Evolutionary conservation across 2,888 invertebrate genomes (phyloP), one percentile per base, ranked within the genome.

Genomic region (Luffia ferchaultella): DNA sequence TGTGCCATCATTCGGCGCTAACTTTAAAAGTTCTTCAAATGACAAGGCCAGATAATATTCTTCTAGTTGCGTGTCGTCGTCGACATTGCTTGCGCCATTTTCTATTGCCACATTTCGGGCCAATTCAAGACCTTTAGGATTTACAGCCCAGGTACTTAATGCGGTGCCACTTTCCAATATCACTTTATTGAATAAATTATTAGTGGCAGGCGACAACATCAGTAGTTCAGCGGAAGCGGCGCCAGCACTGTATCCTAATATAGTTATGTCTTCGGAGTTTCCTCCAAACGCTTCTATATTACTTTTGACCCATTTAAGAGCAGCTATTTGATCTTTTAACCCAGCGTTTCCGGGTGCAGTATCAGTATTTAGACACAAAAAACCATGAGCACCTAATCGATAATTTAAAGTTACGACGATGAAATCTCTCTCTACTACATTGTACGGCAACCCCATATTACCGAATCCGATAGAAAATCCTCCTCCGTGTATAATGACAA

Each of bases 181-280:
- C 1, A 20, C 48, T 48, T 47, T 44, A 9, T 40, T n/a, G 15
- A 51, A 51, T 12, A 51, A 30, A 1, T 47, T 47, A 5, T 44
- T 2, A 7, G 51, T 20, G 41, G 47, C 44, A 2, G 42, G 42
- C 17, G 43, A 20, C n/a, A 45, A 3, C 19, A 48, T 40, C 16
- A 43, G 30, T n/a, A 30, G 16, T 30, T 51, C 30, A 30, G 30
- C 30, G 30, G 30, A 30, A 30, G 12, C 3, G 12, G 30, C 3
- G 30, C 30, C 30, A 15, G 55, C 57, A 41, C 53, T 55, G 1
- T 55, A 5, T 30, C 30, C 30, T 12, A 30, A 30, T 30, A 30
- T 7, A 7, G 30, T 30, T 30, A 30, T 30, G 12, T 30, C 30
- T 7, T 30, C 30, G 5, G 30, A 12, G 12, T 30, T 30, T 12